Conservation (phyloP, 2,797 vertebrate species). For the Lagocephalus sceleratus region DNA sequence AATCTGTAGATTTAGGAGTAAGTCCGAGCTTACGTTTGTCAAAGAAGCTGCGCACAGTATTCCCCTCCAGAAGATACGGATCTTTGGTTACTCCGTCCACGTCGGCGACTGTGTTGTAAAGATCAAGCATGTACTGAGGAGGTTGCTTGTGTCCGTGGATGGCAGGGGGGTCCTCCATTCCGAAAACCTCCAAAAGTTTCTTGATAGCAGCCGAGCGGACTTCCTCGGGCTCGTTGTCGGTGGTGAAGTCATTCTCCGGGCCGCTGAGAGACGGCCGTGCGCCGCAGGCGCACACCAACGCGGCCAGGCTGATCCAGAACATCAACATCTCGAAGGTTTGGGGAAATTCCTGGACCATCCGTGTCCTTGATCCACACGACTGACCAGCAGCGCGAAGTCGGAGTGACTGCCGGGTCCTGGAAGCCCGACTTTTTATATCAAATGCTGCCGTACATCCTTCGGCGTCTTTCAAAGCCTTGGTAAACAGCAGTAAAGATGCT, state of each 20-base stretch:
- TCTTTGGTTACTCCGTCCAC: slow-evolving; percentile 88
- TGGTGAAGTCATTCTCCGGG: slow-evolving; percentile 47
- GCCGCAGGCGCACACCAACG: slow-evolving; percentile 24
- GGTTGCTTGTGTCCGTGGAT: slow-evolving; percentile 77
- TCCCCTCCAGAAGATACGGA: slow-evolving; percentile 83
- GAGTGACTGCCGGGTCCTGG: slow-evolving; percentile 47
- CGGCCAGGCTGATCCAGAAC: slow-evolving; percentile 46
- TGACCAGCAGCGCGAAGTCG: slow-evolving; percentile 28
- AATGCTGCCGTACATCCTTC: slow-evolving; percentile 35
- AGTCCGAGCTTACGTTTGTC: slow-evolving; percentile 81
- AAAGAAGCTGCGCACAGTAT: slow-evolving; percentile 90
- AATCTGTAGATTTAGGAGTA: no score
- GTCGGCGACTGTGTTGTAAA: slow-evolving; percentile 87
- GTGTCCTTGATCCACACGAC: slow-evolving; percentile 12
- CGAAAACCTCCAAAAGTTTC: slow-evolving; percentile 86
- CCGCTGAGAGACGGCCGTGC: slow-evolving; percentile 55
- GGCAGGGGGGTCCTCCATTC: slow-evolving; percentile 84
- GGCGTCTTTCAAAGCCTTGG: slow-evolving; percentile 40
- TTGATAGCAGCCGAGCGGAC: slow-evolving; percentile 81
- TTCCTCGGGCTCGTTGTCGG: slow-evolving; percentile 47
- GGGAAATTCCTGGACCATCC: slow-evolving; percentile 8
- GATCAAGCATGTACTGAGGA: slow-evolving; percentile 91
- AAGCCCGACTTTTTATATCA: slow-evolving; percentile 71
- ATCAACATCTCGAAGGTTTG: slow-evolving; percentile 56
- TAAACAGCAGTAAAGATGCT: slow-evolving; percentile 78